Conservation (phyloP, 2,888 invertebrate genomes). For the Phyto melanocephala region DNA sequence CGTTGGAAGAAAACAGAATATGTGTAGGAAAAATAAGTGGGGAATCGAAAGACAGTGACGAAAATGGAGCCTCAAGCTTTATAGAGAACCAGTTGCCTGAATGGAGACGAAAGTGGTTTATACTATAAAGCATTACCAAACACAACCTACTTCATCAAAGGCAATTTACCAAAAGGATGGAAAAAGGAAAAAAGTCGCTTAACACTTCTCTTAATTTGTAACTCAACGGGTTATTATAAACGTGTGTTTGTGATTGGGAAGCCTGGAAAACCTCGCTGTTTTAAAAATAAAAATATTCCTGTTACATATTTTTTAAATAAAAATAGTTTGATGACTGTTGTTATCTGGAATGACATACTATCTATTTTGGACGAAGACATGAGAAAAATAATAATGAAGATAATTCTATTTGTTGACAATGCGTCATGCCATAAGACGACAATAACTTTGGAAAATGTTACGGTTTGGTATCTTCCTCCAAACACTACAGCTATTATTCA, state of each 20-base stretch:
- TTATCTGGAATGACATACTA: slow-evolving; percentile 39
- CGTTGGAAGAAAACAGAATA: slow-evolving; percentile 1
- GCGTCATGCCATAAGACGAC: slow-evolving; percentile 13
- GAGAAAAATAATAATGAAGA: slow-evolving; percentile 12
- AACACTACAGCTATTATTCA: slow-evolving; percentile 19
- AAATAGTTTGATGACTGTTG: slow-evolving; percentile 38
- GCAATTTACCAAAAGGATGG: slow-evolving; percentile 3
- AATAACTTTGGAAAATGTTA: background rate
- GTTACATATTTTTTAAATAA: slow-evolving; percentile 36
- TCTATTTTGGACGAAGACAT: slow-evolving; percentile 17
- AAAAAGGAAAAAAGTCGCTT: slow-evolving; percentile 29
- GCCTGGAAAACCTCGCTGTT: slow-evolving; percentile 34
- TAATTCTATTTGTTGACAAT: slow-evolving; percentile 41
- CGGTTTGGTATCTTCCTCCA: slow-evolving; percentile 11
- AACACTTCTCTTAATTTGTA: slow-evolving; percentile 37
- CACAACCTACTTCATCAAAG: slow-evolving; percentile 11
- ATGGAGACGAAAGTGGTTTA: slow-evolving; percentile 37
- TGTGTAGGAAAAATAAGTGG: background rate
- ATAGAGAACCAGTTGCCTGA: background rate
- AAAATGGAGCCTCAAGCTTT: background rate
- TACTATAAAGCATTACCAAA: slow-evolving; percentile 48
- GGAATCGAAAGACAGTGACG: background rate
- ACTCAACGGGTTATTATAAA: slow-evolving; percentile 21
- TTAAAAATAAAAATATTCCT: slow-evolving; percentile 50
- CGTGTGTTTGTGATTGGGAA: slow-evolving; percentile 32